Conservation (phyloP, 2,113 vertebrate genomes). For the Melanotaenia duboulayi region DNA sequence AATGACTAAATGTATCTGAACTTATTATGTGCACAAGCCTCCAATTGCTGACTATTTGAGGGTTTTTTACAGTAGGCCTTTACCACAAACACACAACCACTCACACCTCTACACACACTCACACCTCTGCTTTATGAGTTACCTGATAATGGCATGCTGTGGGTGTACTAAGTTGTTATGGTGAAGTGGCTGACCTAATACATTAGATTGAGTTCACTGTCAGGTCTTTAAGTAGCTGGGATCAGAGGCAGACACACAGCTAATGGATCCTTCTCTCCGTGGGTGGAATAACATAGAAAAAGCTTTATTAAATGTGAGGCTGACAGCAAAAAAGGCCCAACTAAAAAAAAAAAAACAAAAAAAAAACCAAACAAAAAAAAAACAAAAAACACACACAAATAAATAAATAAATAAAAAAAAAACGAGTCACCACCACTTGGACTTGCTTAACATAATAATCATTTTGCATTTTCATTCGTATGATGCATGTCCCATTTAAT, state of each 20-base stretch:
- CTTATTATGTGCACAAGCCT: neutral
- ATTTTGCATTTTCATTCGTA: constrained; percentile 19
- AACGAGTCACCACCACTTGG: neutral
- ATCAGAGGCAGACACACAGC: constrained; percentile 78
- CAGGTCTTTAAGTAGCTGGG: constrained; percentile 80
- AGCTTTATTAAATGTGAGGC: constrained; percentile 57
- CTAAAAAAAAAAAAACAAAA: constrained; percentile 40
- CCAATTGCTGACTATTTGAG: constrained; percentile 7
- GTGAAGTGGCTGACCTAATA: constrained; percentile 79
- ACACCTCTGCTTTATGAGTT: constrained; percentile 59
- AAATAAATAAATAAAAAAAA: too few relatives aligned
- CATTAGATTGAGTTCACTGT: constrained; percentile 79
- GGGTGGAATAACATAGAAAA: constrained; percentile 73
- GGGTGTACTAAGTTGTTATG: constrained; percentile 75
- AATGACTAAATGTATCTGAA: neutral
- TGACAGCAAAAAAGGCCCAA: constrained; percentile 6
- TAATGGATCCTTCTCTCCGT: constrained; percentile 78
- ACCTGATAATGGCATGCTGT: constrained; percentile 77
- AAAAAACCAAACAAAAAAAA: constrained; percentile 14
- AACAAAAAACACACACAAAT: constrained; percentile 22
- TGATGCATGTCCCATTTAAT: neutral
- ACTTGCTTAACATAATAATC: constrained; percentile 29
- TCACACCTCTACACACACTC: constrained; percentile 24
- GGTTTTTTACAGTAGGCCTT: constrained; percentile 21
- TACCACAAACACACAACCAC: constrained; percentile 10